These are phyloP conservation scores for Solenopsis fugax DNA, from an alignment of 1,140 invertebrate genomes.

Conservation along the genomic window DNA sequence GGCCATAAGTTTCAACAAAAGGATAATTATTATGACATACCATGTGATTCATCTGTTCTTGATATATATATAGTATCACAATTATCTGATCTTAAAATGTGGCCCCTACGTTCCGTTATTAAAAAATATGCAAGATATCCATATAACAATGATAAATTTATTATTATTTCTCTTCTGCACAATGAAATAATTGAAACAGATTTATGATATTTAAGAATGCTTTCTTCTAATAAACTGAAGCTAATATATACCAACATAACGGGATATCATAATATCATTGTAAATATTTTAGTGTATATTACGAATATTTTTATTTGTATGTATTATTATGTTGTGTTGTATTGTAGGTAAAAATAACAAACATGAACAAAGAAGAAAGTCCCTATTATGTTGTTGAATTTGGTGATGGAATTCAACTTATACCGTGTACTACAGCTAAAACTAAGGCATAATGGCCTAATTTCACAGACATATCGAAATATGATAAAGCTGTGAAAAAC, in stretches of 20 bases:
- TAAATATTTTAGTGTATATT: neutral
- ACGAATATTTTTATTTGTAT: too few relatives aligned
- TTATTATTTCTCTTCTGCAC: neutral
- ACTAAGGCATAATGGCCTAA: slow-evolving; percentile 5
- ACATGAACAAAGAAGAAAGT: neutral
- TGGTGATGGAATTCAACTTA: neutral
- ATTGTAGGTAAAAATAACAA: neutral
- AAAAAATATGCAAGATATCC: slow-evolving; percentile 10
- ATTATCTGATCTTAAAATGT: slow-evolving; percentile 16
- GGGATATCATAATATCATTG: neutral
- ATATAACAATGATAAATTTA: neutral
- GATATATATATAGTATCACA: neutral
- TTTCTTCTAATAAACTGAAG: neutral
- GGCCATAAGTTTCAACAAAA: neutral
- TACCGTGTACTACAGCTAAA: neutral
- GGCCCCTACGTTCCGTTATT: neutral
- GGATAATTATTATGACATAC: neutral
- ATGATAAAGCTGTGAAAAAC: neutral
- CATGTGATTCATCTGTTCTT: slow-evolving; percentile 29
- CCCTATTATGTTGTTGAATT: neutral
- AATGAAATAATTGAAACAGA: slow-evolving; percentile 1
- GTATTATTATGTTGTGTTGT: too few relatives aligned
- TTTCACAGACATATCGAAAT: neutral
- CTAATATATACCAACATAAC: neutral
- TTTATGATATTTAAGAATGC: neutral